phyloP scores from a whole-genome alignment of 1,140 invertebrate genomes.

The Manduca sexta region DNA sequence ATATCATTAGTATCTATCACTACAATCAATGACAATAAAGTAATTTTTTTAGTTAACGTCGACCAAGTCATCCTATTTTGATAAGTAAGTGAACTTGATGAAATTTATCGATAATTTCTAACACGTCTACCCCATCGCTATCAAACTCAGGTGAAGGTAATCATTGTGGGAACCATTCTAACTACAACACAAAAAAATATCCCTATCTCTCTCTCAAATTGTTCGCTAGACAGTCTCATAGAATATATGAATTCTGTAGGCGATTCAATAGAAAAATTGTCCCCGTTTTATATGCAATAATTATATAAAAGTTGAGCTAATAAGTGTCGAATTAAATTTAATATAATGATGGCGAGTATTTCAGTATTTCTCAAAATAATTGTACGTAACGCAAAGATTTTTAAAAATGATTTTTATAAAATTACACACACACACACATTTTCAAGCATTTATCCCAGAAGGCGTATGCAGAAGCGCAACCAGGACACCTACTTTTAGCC shows the following conservation, averaged over 20 bases:
- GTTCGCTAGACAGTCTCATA: conserved; percentile 41
- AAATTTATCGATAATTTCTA: no score
- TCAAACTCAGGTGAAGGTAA: conserved; percentile 58
- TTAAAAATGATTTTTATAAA: not conserved
- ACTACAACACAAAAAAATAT: conserved; percentile 39
- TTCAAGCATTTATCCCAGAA: no score
- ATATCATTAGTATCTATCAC: no score
- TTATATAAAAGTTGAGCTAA: not conserved
- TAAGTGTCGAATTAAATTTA: not conserved
- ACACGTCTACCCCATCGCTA: conserved; percentile 24
- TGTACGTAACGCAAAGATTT: no score
- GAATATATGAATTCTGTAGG: conserved; percentile 29
- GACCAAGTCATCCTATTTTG: no score
- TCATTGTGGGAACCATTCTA: conserved; percentile 63
- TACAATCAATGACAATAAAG: no score
- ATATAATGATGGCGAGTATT: not conserved
- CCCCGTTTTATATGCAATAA: not conserved
- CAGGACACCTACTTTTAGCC: no score
- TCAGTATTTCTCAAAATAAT: no score
- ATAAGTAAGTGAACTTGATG: no score
- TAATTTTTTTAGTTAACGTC: no score
- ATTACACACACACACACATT: no score
- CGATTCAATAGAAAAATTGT: conserved; percentile 7
- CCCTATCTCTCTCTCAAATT: conserved; percentile 47
- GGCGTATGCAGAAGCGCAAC: no score